phyloP scores from a whole-genome alignment of 1,140 invertebrate species.

The Nomia melanderi region DNA sequence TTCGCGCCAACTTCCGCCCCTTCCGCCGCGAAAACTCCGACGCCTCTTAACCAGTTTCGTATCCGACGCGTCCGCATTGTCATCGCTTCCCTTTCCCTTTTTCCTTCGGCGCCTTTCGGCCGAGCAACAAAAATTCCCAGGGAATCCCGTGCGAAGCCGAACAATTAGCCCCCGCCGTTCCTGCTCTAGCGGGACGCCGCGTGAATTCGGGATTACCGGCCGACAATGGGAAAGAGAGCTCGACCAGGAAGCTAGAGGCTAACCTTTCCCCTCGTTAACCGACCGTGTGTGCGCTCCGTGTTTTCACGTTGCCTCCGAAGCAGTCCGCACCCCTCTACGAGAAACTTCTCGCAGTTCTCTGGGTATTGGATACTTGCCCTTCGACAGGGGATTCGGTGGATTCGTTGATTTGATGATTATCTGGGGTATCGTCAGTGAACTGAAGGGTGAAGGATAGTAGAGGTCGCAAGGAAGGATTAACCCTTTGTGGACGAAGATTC shows the following conservation, averaged over 20 bases:
- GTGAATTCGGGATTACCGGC: slow-evolving; percentile 19
- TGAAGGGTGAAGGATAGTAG: no score
- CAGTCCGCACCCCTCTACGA: no score
- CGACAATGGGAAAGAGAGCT: slow-evolving; percentile 2
- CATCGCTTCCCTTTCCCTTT: neutral
- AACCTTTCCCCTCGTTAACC: neutral
- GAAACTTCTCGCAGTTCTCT: no score
- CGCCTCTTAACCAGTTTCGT: neutral
- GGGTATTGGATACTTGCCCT: no score
- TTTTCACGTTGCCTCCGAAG: no score
- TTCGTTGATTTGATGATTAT: no score
- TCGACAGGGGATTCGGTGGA: no score
- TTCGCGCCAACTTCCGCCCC: slow-evolving; percentile 27
- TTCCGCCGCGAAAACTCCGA: neutral
- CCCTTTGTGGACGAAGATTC: no score
- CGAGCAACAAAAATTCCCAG: slow-evolving; percentile 7
- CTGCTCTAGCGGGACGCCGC: neutral
- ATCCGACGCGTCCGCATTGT: neutral
- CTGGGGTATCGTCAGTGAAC: no score
- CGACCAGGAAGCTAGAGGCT: neutral
- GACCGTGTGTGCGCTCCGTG: neutral
- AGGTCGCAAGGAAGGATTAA: no score
- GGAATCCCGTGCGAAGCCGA: slow-evolving; percentile 18
- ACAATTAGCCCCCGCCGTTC: slow-evolving; percentile 24
- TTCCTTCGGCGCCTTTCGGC: no score